These are phyloP conservation scores for Teleogryllus oceanicus DNA, from an alignment of 2,888 invertebrate species.

Conservation along the genomic window DNA sequence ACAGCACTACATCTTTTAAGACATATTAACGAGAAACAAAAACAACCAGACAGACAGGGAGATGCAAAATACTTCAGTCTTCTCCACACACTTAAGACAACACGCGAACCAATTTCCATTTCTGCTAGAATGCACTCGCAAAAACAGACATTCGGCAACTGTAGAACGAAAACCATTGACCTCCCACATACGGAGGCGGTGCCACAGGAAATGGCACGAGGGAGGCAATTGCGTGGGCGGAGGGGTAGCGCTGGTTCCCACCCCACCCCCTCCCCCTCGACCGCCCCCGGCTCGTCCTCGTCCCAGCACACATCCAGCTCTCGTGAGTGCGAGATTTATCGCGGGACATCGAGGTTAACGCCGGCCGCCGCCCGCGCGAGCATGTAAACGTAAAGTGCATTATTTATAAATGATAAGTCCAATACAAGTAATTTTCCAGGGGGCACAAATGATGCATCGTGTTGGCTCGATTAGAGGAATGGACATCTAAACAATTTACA, in stretches of 20 bases:
- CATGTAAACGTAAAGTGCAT: slow-evolving; percentile 4
- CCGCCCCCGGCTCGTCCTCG: background rate
- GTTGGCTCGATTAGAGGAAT: slow-evolving; percentile 18
- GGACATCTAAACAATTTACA: slow-evolving; percentile 18
- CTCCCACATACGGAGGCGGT: no score
- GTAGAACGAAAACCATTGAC: no score
- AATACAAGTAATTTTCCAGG: slow-evolving; percentile 18
- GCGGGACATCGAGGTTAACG: background rate
- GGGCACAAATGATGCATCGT: slow-evolving; percentile 18
- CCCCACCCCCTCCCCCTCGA: background rate
- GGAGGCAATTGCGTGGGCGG: background rate
- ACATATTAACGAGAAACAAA: no score
- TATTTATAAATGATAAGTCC: slow-evolving; percentile 18
- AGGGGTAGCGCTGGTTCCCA: background rate
- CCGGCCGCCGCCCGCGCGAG: background rate
- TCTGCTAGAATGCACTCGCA: no score
- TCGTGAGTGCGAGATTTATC: slow-evolving; percentile 11
- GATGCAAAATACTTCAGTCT: no score
- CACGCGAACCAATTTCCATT: no score
- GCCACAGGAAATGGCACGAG: background rate
- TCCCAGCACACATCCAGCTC: background rate
- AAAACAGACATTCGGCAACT: no score
- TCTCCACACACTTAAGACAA: no score
- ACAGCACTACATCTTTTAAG: no score
- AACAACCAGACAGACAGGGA: no score